These are phyloP conservation scores for Tragelaphus strepsiceros DNA, from an alignment of 2,113 vertebrate genomes.

Conservation along the genomic window DNA sequence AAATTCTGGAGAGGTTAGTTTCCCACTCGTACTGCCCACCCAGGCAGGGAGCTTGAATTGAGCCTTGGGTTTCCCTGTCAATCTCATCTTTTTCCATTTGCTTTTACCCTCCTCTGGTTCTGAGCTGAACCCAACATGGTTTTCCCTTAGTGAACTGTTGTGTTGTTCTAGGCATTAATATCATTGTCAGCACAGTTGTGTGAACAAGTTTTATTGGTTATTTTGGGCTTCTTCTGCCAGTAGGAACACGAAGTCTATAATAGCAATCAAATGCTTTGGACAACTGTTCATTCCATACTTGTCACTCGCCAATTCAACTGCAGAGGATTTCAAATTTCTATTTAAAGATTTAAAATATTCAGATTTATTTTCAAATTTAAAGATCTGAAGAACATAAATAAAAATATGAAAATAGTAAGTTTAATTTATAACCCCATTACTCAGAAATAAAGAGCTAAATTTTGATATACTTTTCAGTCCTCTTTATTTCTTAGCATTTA, in stretches of 20 bases:
- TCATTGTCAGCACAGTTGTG: conserved; percentile 70
- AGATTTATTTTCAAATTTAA: not conserved
- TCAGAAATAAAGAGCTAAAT: not conserved
- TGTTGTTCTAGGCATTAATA: conserved; percentile 72
- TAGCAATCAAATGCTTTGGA: conserved; percentile 43
- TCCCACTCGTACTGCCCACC: conserved; percentile 65
- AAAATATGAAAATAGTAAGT: not conserved
- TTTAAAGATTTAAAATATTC: not conserved
- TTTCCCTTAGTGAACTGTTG: conserved; percentile 60
- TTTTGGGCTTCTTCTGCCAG: conserved; percentile 44
- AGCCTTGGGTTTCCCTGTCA: conserved; percentile 41
- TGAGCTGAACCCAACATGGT: conserved; percentile 52
- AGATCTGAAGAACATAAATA: not conserved
- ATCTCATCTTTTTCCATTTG: conserved; percentile 63
- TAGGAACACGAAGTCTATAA: conserved; percentile 27
- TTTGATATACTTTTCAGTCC: not conserved
- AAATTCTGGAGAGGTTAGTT: conserved; percentile 33
- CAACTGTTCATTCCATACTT: conserved; percentile 12
- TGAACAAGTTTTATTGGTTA: conserved; percentile 69
- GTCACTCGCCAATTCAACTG: not conserved
- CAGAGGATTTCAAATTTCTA: not conserved
- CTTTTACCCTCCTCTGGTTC: conserved; percentile 38
- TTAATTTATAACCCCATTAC: not conserved
- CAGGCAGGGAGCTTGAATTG: conserved; percentile 36
- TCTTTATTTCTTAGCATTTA: not conserved